These are phyloP conservation scores for Allenopithecus nigroviridis DNA, from an alignment of 2,797 vertebrate genomes.

Conservation along the genomic window DNA sequence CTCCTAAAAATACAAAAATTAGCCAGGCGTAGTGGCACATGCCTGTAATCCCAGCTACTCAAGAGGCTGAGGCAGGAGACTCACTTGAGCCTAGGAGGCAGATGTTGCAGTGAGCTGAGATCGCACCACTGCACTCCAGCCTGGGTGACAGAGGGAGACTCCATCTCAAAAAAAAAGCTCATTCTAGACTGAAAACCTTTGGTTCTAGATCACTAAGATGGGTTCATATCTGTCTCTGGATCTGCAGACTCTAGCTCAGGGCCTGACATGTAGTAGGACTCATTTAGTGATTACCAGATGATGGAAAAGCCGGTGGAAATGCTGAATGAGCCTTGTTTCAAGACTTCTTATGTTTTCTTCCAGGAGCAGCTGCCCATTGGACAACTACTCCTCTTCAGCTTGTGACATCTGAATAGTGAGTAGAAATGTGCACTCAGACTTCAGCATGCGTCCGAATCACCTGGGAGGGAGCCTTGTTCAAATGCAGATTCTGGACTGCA, in stretches of 20 bases:
- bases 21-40: not conserved
- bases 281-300: not conserved
- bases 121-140: not conserved
- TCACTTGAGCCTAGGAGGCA: not conserved
- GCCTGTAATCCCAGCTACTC: not conserved
- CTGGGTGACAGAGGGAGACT: not conserved
- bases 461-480: not conserved
- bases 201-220: not conserved
- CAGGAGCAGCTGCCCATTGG: not conserved
- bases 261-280: not conserved
- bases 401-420: not conserved
- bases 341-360: not conserved
- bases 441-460: not conserved
- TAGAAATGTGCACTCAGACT: not conserved
- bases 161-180: not conserved
- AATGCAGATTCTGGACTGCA: not conserved
- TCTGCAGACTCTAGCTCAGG: not conserved
- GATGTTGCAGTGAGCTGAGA: not conserved
- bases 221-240: not conserved
- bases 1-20: not conserved
- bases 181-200: not conserved
- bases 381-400: not conserved
- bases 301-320: not conserved
- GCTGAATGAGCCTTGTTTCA: not conserved
- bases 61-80: not conserved